Percentiles rank a stretch among this genome's conserved stretches.
Conservation (phyloP, 2,797 vertebrate genomes). For the Lophius americanus region DNA sequence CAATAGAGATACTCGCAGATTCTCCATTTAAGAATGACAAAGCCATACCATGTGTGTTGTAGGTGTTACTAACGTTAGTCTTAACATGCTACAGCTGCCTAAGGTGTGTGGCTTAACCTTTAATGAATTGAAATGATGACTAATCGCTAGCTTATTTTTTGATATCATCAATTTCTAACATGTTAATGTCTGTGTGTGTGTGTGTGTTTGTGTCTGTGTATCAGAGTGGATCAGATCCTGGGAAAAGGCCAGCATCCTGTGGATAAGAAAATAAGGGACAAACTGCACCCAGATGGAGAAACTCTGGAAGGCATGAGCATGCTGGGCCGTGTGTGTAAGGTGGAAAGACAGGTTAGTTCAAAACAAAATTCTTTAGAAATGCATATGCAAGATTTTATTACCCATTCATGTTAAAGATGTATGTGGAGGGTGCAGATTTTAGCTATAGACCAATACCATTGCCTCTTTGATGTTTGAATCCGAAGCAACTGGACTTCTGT, state of each 20-base stretch:
- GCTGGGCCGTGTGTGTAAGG: slow-evolving; percentile 96
- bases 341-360: slow-evolving; percentile 93
- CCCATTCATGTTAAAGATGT: not conserved
- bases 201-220: slow-evolving; percentile 37
- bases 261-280: slow-evolving; percentile 94
- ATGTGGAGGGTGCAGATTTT: not conserved
- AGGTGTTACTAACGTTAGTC: slow-evolving; percentile 54
- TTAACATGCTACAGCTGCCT: slow-evolving; percentile 42
- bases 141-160: slow-evolving; percentile 10
- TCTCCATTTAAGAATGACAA: slow-evolving; percentile 1
- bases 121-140: slow-evolving; percentile 44
- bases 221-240: slow-evolving; percentile 97
- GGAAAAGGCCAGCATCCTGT: slow-evolving; percentile 94
- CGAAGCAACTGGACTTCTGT: no score
- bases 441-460: not conserved
- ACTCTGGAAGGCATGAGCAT: slow-evolving; percentile 93
- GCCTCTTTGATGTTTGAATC: no score
- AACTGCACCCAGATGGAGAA: slow-evolving; percentile 90
- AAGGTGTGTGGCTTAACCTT: slow-evolving; percentile 58
- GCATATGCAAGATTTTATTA: not conserved
- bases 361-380: not conserved
- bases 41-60: slow-evolving; percentile 11
- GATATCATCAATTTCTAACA: slow-evolving; percentile 15
- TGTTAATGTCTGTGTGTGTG: slow-evolving; percentile 30
- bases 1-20: not conserved